Base-by-base conservation (phyloP, 2,797 vertebrate species). In the Muscicapa comitata region DNA sequence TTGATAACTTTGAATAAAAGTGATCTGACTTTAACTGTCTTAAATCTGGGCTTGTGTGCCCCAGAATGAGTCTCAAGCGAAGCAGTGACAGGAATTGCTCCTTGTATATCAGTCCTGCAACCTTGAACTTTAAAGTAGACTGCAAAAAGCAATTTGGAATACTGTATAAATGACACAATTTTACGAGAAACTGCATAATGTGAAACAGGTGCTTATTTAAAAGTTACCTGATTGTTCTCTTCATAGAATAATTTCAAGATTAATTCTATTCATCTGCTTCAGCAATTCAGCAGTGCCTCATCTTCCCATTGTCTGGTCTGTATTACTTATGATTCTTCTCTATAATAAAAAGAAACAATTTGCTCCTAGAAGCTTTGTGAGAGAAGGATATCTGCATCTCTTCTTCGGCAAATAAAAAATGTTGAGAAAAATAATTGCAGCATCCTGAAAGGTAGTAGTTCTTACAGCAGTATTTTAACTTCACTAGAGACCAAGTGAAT, bases 401-500 rank as follows among this genome's bases (percentile, higher is more conserved):
- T 59, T 73, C 68, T 70, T 86, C 59, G 79, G 45, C 67, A 76
- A 77, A 85, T 79, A 80, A 94, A 92, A 85, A 71, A 63, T 37
- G 50, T 38, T 63, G 29, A 90, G 71, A 85, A 90, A 88, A 94
- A 67, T 61, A 93, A 96, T 93, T 91, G 51, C 58, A 91, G 50
- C 54, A 59, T 88, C 73, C 74, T 87, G 73, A 72, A 70, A 97
- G 57, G 28, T 43, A 48, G 17, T 62, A 88, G 35, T 51, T 84
- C 47, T 86, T 83, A 88, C 23, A 80, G 63, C 63, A 75, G 54
- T 80, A 54, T 93, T 95, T 59, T 93, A 82, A 92, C 85, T 94
- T 80, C 76, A 84, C 75, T 80, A 84, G 92, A 96, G 88, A 96
- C 67, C 31, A 82, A 93, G n/a, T 74, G 77, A 97, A 96, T 95